Evolutionary conservation across 2,113 vertebrate genomes (phyloP), one percentile per base, ranked within the genome.

Genomic region (Sterna hirundo): DNA sequence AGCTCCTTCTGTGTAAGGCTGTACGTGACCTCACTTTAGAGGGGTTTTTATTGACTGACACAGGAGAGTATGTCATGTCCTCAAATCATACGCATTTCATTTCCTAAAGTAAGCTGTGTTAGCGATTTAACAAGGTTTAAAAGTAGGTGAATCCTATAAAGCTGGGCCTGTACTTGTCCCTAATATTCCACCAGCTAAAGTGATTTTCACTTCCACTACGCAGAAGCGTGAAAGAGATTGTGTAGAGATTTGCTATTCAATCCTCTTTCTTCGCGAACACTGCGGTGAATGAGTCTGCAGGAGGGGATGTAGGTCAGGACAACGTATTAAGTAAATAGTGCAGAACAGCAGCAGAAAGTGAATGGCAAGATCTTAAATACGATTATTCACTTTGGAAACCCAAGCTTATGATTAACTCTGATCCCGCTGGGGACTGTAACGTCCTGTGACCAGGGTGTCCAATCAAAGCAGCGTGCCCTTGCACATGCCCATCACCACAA

Each of bases 371-470:
- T 96, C 94, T 88, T 64, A 95, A 97, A 95, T 91, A 32, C 58
- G 87, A 97, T 97, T 96, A 96, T 81, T 96, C 96, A 81, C 93
- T 96, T 95, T 96, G 95, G 96, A 95, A 94, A 96, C 93, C 75
- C 85, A 80, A 60, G 92, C 90, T 95, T 88, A 78, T 88, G 94
- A 96, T 95, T 94, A 96, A 93, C 75, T 86, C 82, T 83, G 82
- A 91, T 96, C 91, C 93, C 0, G 4, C 85, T 88, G 89, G 60
- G 66, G 75, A 62, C 62, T 23, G 68, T 22, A 70, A 38, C 0
- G 2, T 70, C 71, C 87, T 61, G 65, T 79, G 86, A 58, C 77
- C 1, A 1, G 42, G 46, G 42, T 91, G 70, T 42, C 58, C 74
- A 86, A 20, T 70, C 57, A 82, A 69, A 85, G 66, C 80, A 79